Percentiles rank a stretch among this genome's conserved stretches.
Evolutionary conservation across 2,113 vertebrate species (phyloP).

Genomic region (Nannospalax galili): DNA sequence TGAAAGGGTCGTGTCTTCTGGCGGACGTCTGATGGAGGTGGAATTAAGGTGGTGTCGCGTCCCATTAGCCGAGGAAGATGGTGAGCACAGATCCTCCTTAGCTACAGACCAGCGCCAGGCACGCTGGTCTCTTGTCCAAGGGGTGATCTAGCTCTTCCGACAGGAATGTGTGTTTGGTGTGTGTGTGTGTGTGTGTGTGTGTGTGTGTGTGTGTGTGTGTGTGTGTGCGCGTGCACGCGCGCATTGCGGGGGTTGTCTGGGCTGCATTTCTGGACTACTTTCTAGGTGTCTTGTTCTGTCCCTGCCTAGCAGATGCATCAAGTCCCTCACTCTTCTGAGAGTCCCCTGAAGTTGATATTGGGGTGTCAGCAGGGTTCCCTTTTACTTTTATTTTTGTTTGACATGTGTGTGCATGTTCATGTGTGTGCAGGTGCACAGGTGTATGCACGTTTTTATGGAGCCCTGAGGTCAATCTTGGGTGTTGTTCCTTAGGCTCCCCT

Average conservation of each 20-base stretch:
- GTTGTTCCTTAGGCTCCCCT: background rate
- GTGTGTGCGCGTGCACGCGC: background rate
- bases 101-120: background rate
- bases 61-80: conserved; percentile 73
- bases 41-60: conserved; percentile 87
- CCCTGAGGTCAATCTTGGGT: background rate
- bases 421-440: background rate
- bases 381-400: background rate
- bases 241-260: background rate
- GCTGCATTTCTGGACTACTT: background rate
- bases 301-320: background rate
- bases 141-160: background rate
- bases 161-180: too few relatives aligned
- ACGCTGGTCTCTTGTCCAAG: fast-evolving
- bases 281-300: background rate
- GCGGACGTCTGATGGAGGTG: conserved; percentile 88
- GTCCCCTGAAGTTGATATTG: background rate
- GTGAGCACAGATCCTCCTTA: conserved; percentile 54
- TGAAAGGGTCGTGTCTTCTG: conserved; percentile 84
- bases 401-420: background rate
- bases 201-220: background rate
- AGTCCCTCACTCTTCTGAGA: background rate
- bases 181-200: background rate
- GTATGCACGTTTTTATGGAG: background rate
- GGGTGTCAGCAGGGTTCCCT: background rate